Evolutionary conservation across 2,888 invertebrate species (phyloP).

Genomic region (Patella pellucida): DNA sequence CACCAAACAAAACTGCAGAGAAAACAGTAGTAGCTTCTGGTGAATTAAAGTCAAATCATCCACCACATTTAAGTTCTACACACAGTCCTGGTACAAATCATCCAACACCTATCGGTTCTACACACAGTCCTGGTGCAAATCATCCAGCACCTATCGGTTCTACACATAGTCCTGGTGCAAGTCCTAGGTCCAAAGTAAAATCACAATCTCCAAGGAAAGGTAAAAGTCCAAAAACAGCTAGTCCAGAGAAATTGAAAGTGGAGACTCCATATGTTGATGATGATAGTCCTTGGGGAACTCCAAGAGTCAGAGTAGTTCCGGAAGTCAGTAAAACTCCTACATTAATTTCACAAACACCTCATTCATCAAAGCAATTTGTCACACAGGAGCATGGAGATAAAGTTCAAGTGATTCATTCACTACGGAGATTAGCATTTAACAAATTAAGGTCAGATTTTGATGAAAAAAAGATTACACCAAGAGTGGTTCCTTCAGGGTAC

Average conservation of each 20-base stretch:
- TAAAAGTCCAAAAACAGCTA: not conserved
- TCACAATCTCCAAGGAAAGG: not conserved
- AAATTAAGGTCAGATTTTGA: constrained; percentile 3
- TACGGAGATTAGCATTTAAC: not conserved
- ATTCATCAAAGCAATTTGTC: not conserved
- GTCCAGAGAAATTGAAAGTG: not conserved
- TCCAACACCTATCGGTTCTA: too few relatives aligned
- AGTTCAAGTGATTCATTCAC: not conserved
- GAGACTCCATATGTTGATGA: not conserved
- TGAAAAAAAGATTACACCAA: not conserved
- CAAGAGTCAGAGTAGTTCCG: not conserved
- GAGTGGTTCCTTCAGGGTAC: not conserved
- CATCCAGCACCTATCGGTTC: too few relatives aligned
- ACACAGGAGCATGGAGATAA: not conserved
- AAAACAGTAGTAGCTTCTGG: too few relatives aligned
- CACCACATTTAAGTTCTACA: too few relatives aligned
- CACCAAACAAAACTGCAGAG: too few relatives aligned
- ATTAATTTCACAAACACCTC: not conserved
- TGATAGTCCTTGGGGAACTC: constrained; percentile 6
- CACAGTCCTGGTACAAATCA: too few relatives aligned
- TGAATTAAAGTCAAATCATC: too few relatives aligned
- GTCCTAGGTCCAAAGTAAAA: not conserved
- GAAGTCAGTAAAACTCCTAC: not conserved
- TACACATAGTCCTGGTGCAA: not conserved
- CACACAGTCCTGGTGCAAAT: too few relatives aligned